Conservation (phyloP, 2,113 vertebrate species). For the Neopipo cinnamomea region DNA sequence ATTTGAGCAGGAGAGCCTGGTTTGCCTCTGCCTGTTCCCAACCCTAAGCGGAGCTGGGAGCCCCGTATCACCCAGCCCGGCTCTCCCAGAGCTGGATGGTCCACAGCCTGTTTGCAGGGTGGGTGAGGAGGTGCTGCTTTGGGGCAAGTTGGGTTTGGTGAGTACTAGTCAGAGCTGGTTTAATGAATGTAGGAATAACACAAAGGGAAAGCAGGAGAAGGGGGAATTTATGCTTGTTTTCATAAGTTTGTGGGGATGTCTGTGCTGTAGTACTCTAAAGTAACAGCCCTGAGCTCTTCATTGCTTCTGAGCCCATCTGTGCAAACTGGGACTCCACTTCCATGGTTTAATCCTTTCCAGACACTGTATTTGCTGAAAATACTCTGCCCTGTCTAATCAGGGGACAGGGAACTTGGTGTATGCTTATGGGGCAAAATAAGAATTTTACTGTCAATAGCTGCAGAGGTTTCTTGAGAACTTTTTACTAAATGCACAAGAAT, state of each 20-base stretch:
- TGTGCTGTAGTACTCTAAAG: neutral
- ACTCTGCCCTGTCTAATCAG: neutral
- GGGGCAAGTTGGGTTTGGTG: neutral
- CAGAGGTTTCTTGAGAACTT: constrained; percentile 31
- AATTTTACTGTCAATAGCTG: constrained; percentile 13
- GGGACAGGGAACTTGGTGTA: constrained; percentile 5
- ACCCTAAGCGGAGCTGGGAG: neutral
- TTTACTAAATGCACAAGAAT: neutral
- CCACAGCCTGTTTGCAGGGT: neutral
- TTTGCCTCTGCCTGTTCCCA: accelerated
- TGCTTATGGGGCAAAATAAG: constrained; percentile 46
- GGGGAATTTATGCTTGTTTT: accelerated
- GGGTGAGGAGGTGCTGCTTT: accelerated
- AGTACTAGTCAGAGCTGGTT: neutral
- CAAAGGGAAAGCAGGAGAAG: neutral
- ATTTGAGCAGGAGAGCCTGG: accelerated
- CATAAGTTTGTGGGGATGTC: neutral
- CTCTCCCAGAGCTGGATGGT: neutral
- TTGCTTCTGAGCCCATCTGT: neutral
- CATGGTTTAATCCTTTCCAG: neutral
- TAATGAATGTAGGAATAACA: neutral
- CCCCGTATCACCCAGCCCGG: accelerated
- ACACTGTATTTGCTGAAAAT: neutral
- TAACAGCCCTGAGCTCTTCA: neutral
- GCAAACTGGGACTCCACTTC: neutral